These are phyloP conservation scores for Cinclus cinclus DNA, from an alignment of 2,113 vertebrate species.

Conservation along the genomic window DNA sequence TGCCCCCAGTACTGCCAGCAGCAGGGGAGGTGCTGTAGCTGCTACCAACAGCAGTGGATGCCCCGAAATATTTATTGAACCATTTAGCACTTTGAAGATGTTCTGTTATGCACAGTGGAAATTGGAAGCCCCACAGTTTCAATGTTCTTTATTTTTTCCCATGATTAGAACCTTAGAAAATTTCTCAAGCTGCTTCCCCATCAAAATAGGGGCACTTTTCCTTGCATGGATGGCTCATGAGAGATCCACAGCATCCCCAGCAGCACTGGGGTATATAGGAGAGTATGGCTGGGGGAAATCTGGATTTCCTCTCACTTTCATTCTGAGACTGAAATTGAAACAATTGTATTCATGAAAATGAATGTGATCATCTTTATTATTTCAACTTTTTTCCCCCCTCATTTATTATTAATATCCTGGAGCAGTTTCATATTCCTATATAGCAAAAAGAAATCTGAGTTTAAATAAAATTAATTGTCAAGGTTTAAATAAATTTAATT, in stretches of 20 bases:
- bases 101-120: not conserved
- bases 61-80: not conserved
- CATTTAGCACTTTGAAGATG: not conserved
- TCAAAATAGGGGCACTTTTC: not conserved
- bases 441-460: not conserved
- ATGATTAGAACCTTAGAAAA: not conserved
- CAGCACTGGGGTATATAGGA: not conserved
- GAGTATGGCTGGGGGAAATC: not conserved
- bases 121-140: not conserved
- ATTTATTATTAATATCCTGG: not conserved
- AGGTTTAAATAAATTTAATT: not conserved
- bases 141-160: not conserved
- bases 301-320: not conserved
- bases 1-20: not conserved
- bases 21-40: not conserved
- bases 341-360: not conserved
- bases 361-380: not conserved
- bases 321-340: not conserved
- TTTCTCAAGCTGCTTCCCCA: not conserved
- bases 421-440: not conserved
- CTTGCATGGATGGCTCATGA: not conserved
- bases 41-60: not conserved
- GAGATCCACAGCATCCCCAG: not conserved
- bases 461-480: conserved; percentile 14
- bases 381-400: not conserved